phyloP scores from a whole-genome alignment of 2,888 invertebrate species.

The Myopa testacea region DNA sequence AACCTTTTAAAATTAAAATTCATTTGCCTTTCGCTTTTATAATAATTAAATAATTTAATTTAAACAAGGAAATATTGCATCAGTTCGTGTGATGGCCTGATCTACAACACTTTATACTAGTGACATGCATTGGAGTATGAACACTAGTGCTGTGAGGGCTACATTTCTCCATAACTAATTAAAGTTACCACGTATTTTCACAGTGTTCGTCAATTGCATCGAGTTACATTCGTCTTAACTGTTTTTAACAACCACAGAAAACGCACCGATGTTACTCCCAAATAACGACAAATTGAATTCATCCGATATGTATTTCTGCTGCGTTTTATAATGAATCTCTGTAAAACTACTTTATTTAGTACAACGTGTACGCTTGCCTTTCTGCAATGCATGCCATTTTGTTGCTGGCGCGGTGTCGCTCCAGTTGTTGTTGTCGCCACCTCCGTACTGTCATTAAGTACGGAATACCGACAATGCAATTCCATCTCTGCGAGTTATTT shows the following conservation, averaged over 20 bases:
- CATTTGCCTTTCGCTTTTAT: too few relatives aligned
- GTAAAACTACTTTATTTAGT: neutral
- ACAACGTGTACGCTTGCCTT: neutral
- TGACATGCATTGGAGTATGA: too few relatives aligned
- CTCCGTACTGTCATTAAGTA: constrained; percentile 7
- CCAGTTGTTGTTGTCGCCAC: constrained; percentile 1
- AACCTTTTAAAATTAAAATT: too few relatives aligned
- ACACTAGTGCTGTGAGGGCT: too few relatives aligned
- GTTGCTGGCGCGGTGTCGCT: neutral
- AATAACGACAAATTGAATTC: constrained; percentile 16
- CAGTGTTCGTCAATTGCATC: constrained; percentile 15
- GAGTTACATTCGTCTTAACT: constrained; percentile 29
- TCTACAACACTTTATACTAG: too few relatives aligned
- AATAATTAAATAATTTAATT: too few relatives aligned
- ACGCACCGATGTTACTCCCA: neutral
- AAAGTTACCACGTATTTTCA: too few relatives aligned
- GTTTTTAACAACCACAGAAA: neutral
- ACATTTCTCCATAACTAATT: too few relatives aligned
- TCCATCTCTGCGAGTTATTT: constrained; percentile 29
- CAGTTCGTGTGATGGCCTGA: too few relatives aligned
- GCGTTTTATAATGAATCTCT: neutral
- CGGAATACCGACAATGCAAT: constrained; percentile 16
- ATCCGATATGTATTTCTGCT: neutral
- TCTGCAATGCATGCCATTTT: neutral
- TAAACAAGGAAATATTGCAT: too few relatives aligned